phyloP scores from a whole-genome alignment of 2,888 invertebrate species.

The Amiota communis region DNA sequence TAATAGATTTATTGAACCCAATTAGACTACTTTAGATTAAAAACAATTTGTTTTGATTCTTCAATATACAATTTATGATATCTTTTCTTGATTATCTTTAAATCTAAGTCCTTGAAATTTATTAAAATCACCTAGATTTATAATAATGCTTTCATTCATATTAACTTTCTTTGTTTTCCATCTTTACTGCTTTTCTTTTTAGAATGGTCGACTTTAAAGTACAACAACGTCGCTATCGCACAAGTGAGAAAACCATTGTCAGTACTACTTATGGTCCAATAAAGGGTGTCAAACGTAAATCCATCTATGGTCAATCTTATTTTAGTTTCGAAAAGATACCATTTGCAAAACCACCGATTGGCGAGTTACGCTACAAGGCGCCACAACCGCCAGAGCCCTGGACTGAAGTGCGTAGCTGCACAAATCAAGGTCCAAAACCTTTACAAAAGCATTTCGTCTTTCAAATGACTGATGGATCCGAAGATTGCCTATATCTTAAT shows the following conservation, averaged over 20 bases:
- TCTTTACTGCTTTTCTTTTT: background rate
- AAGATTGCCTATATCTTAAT: constrained; percentile 76
- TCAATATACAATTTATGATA: background rate
- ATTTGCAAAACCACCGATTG: constrained; percentile 71
- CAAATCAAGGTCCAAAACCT: constrained; percentile 70
- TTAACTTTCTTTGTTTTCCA: background rate
- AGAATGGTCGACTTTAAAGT: constrained; percentile 69
- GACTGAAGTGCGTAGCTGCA: constrained; percentile 73
- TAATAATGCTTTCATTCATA: constrained; percentile 3
- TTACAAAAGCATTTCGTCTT: constrained; percentile 71
- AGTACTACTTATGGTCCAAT: constrained; percentile 70
- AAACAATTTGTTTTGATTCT: background rate
- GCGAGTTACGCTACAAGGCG: constrained; percentile 71
- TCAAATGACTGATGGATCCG: constrained; percentile 74
- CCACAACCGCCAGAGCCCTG: constrained; percentile 73
- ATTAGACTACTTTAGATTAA: background rate
- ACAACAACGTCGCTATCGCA: constrained; percentile 64
- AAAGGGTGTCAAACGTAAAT: constrained; percentile 70
- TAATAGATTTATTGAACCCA: no score
- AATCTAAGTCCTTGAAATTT: background rate
- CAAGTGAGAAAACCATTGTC: constrained; percentile 67
- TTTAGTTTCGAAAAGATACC: constrained; percentile 72
- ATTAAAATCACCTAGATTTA: background rate
- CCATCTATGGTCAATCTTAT: constrained; percentile 69
- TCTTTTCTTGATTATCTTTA: background rate